phyloP scores from a whole-genome alignment of 2,113 vertebrate species.

The Dolichallabes microphthalmus region DNA sequence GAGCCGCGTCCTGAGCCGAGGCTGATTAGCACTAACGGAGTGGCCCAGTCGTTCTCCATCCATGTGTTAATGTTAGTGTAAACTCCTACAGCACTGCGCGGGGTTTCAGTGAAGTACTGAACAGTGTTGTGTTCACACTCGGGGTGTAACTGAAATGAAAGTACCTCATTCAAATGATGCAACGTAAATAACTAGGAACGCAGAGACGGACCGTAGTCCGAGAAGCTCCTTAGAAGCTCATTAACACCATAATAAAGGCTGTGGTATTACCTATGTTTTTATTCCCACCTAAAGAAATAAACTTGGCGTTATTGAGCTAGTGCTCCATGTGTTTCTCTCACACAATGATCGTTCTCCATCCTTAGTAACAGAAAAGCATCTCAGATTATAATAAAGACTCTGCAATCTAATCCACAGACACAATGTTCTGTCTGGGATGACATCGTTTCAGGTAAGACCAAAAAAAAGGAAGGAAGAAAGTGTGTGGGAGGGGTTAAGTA shows the following conservation, averaged over 20 bases:
- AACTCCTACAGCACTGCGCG: neutral
- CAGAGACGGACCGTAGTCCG: neutral
- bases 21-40: neutral
- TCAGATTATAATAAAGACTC: neutral
- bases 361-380: neutral
- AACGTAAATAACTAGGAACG: neutral
- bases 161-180: neutral
- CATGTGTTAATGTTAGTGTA: neutral
- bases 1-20: neutral
- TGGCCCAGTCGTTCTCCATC: neutral
- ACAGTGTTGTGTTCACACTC: neutral
- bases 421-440: too few species aligned
- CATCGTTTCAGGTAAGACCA: too few species aligned
- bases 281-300: neutral
- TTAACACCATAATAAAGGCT: neutral
- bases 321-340: neutral
- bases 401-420: neutral
- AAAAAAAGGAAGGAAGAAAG: too few species aligned
- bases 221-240: neutral
- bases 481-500: too few species aligned
- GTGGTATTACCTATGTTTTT: neutral
- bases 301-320: too few species aligned
- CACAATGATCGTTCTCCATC: neutral
- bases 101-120: neutral
- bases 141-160: neutral